A percentile compares a stretch with the other conserved stretches of the same genome.
phyloP scores from a whole-genome alignment of 2,888 invertebrate genomes.

The Yponomeuta cagnagella region DNA sequence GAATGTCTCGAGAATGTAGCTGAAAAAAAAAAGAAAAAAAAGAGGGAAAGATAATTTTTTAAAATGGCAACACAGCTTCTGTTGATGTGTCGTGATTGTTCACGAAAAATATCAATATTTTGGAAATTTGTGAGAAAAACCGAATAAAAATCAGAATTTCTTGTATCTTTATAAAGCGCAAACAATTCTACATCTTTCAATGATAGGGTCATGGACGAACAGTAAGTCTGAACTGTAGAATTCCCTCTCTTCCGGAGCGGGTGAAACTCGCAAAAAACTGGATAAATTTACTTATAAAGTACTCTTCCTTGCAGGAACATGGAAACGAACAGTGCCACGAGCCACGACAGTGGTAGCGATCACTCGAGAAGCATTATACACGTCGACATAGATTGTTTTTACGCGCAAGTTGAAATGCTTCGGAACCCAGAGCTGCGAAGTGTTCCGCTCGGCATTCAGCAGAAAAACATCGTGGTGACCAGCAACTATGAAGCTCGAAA shows the following conservation, averaged over 20 bases:
- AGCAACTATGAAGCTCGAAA: constrained; percentile 88
- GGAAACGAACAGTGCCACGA: constrained; percentile 65
- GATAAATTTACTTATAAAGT: constrained; percentile 39
- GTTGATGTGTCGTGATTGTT: constrained; percentile 75
- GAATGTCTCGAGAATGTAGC: neutral
- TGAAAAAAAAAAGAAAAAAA: neutral
- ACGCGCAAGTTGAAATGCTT: constrained; percentile 90
- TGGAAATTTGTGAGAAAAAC: constrained; percentile 68
- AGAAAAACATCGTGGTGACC: constrained; percentile 89
- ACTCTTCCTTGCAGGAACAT: constrained; percentile 54
- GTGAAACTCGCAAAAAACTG: constrained; percentile 61
- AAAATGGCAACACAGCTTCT: constrained; percentile 52
- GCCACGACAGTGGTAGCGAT: constrained; percentile 49
- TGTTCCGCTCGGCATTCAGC: constrained; percentile 86
- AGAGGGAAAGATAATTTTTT: constrained; percentile 25
- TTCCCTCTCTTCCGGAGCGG: constrained; percentile 51
- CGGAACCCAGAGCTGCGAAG: constrained; percentile 80
- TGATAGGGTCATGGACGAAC: constrained; percentile 52
- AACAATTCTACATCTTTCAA: constrained; percentile 40
- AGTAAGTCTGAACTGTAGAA: constrained; percentile 42
- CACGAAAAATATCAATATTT: constrained; percentile 68
- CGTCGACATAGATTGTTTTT: constrained; percentile 89
- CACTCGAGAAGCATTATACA: constrained; percentile 85
- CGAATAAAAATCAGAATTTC: constrained; percentile 42
- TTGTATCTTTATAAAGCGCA: constrained; percentile 45